Evolutionary conservation across 2,113 vertebrate genomes (phyloP), one percentile per base, ranked within the genome.

Genomic region (Oenanthe melanoleuca): DNA sequence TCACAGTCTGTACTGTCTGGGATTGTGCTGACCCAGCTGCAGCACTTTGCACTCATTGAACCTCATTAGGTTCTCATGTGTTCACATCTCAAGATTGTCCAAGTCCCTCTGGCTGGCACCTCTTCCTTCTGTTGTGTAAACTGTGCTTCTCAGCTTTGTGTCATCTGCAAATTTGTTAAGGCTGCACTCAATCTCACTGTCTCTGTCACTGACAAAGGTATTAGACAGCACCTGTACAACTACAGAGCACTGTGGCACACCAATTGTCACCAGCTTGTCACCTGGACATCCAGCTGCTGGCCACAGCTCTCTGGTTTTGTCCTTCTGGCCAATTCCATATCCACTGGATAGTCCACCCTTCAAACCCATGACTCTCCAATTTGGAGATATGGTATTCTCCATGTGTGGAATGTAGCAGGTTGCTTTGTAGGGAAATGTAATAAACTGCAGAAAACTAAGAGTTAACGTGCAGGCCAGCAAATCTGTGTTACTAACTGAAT

Each of bases 331-430:
- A 61, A 16, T 61, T 70, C 47, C 23, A 22, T 45, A 15, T 19
- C 38, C 47, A 55, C 55, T 24, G 19, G 33, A 20, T 7, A 60
- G 22, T 28, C 14, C 9, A n/a, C 19, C 14, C 19, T 47, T 70
- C 28, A 55, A 61, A 78, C 28, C 5, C 2, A 2, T 23, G 14
- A 20, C 23, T 38, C 10, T 40, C 23, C 38, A 45, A 9, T n/a
- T 24, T 47, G 12, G 33, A 70, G 28, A 28, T 29, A 20, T 14
- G 17, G 29, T 12, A 37, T 8, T 61, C 12, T 53, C 50, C 1
- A 0, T 0, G 0, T n/a, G 29, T 50, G 47, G 9, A 14, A 23
- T 8, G 15, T 16, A 74, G 34, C 6, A 44, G 5, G 11, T 55
- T 73, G 26, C 80, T 95, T 75, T 29, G 5, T 29, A 70, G 69